These are phyloP conservation scores for Theodoxus fluviatilis DNA, from an alignment of 2,888 invertebrate species.

Conservation along the genomic window DNA sequence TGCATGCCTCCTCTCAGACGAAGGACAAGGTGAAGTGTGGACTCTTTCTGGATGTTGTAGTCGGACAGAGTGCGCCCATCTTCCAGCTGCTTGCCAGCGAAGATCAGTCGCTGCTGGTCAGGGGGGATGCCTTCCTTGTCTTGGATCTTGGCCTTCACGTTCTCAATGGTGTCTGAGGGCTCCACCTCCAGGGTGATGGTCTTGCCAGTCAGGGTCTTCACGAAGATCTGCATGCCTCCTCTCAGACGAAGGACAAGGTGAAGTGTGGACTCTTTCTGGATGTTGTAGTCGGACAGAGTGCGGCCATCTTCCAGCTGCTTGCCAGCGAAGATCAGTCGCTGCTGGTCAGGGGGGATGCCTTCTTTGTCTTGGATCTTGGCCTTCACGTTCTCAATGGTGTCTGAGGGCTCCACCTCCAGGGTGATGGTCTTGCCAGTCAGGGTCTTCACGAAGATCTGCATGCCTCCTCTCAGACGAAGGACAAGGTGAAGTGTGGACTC, in stretches of 20 bases:
- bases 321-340: no score
- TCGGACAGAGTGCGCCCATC: conserved; percentile 91
- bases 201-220: conserved; percentile 62
- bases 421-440: conserved; percentile 62
- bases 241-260: conserved; percentile 88
- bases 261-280: conserved; percentile 93
- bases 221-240: conserved; percentile 76
- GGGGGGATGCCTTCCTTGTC: conserved; percentile 68
- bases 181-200: conserved; percentile 69
- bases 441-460: conserved; percentile 78
- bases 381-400: no score
- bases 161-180: conserved; percentile 90
- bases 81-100: conserved; percentile 93
- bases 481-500: conserved; percentile 91
- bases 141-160: conserved; percentile 76
- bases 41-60: conserved; percentile 93
- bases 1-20: conserved; percentile 70
- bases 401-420: conserved; percentile 67
- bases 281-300: conserved; percentile 90
- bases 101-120: conserved; percentile 78
- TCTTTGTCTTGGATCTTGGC: no score
- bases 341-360: no score
- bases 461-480: conserved; percentile 81
- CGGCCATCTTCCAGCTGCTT: conserved; percentile 72
- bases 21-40: conserved; percentile 87